These are phyloP conservation scores for Lichenostomus cassidix DNA, from an alignment of 2,113 vertebrate species.

Conservation along the genomic window DNA sequence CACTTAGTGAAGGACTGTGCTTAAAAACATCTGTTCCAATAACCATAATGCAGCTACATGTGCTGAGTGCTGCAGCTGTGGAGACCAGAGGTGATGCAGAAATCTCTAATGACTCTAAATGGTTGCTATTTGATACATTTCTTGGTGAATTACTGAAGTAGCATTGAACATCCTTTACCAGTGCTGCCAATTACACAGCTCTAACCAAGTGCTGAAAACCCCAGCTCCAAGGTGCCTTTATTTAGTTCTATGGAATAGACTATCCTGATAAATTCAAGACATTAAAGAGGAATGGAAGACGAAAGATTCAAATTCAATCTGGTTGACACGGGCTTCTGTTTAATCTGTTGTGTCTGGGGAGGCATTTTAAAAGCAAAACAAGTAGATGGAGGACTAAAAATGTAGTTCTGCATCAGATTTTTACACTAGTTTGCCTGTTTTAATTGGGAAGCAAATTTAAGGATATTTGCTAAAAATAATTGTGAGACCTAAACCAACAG, in stretches of 20 bases:
- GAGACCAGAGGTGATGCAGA: background rate
- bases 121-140: background rate
- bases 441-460: background rate
- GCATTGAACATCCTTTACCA: background rate
- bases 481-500: background rate
- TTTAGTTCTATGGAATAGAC: background rate
- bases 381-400: background rate
- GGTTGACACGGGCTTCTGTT: background rate
- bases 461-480: background rate
- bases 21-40: background rate
- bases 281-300: background rate
- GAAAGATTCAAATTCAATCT: conserved; percentile 3
- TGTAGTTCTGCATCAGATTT: background rate
- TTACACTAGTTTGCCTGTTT: background rate
- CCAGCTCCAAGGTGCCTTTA: background rate
- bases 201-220: background rate
- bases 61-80: background rate
- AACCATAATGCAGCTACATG: fast-evolving
- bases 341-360: background rate
- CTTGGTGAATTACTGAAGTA: background rate
- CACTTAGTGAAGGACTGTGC: background rate
- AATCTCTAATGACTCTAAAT: background rate
- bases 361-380: background rate
- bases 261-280: background rate
- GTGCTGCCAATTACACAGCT: background rate